Base-by-base conservation (phyloP, 2,113 vertebrate species). In the Marcusenius ussheri region DNA sequence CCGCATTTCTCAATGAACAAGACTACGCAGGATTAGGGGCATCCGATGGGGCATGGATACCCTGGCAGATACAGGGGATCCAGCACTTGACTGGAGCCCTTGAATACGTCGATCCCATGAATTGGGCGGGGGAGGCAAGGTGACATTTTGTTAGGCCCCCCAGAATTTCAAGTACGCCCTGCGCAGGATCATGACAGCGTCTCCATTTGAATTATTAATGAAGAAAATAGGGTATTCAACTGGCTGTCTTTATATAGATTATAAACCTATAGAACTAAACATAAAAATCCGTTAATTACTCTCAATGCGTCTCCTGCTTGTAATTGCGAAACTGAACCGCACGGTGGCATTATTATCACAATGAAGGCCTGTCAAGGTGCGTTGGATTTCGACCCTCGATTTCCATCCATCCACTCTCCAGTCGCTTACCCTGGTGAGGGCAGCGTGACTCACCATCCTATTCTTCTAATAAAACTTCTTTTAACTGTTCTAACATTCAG, bases 281-380 rank as follows among this genome's bases (percentile, higher is more conserved):
- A 83, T 83, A 21, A 83, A 9, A 70, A 31, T 1, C 62, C n/a
- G 62, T 46, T 84, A 83, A 46, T 83, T 10, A 47, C 19, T 35
- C 27, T 45, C 1, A 83, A 45, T 2, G 35, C 3, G 39, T 21
- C 35, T 39, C 15, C 15, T 42, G 15, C 35, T 42, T n/a, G 45
- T 47, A 46, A 24, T 46, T 24, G 39, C 45, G 5, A 84, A 21
- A 42, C 19, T 39, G 21, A n/a, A 66, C 87, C 87, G 42, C 87
- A 66, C 39, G 87, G 17, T 88, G 87, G 87, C 87, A 56, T 5
- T 21, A 88, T 88, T 66, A 80, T 50, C 74, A 80, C 35, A 80
- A 35, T 19, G 15, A 80, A 39, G 74, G 5, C 74, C 13, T 80
- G 35, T 80, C 35, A 35, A 35, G 17, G 35, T 80, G 13, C 74